Evolutionary conservation across 2,888 invertebrate species (phyloP), one percentile per base, ranked within the genome.

Genomic region (Cheilosia soror): DNA sequence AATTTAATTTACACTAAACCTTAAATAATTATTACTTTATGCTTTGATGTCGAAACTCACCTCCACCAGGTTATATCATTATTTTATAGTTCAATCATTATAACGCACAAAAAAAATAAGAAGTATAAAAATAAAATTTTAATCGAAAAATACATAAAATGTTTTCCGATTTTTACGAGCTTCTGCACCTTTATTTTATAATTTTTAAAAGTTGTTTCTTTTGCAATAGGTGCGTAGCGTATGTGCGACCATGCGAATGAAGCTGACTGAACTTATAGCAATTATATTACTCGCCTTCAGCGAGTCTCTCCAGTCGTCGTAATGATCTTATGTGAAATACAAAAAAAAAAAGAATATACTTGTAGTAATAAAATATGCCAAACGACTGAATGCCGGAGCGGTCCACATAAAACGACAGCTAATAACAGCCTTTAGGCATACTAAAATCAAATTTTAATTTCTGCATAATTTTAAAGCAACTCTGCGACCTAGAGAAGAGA

Each of bases 131-230:
- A 47, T 9, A 6, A 47, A 47, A 47, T 6, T 47, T 47, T 20
- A 47, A 20, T 20, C 47, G 47, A 20, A 47, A 20, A 47, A 47
- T 20, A 53, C 13, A 53, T 20, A 25, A 20, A 53, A 53, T 9
- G 25, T 63, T 63, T 15, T 31, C 2, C n/a, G 47, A 33, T 51
- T 40, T 51, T 66, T 51, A 66, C n/a, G 51, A 66, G 51, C 65
- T 65, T 49, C 49, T 65, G 37, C 27, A 66, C 49, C 51, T 66
- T 51, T 40, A 51, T 51, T 51, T 66, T 37, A 66, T 42, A 13
- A 9, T 25, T 37, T 13, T 15, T 13, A 33, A 65, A 63, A 49
- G 47, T 33, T 37, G 27, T 40, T 33, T 6, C 20, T 63, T 65
- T 65, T 37, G 65, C 65, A 65, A 65, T 37, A 25, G 6, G 27